These are phyloP conservation scores for Antitype chi DNA, from an alignment of 2,888 invertebrate genomes.

Conservation along the genomic window DNA sequence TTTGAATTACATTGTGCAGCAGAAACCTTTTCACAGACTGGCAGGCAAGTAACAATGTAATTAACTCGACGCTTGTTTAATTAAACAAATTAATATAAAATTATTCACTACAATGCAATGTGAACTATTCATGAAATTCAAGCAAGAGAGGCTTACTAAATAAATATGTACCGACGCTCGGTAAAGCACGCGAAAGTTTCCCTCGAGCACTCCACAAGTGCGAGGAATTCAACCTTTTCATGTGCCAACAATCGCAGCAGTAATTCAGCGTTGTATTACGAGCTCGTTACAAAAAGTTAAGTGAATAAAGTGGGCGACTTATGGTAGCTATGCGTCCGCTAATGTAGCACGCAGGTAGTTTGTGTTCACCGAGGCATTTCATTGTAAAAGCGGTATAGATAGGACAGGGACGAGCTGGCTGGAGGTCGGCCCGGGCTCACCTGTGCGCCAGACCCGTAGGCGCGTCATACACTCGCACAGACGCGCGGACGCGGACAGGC, in stretches of 20 bases:
- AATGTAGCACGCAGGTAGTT: slow-evolving; percentile 84
- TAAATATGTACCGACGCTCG: slow-evolving; percentile 73
- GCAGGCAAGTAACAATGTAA: slow-evolving; percentile 69
- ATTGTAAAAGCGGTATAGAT: slow-evolving; percentile 86
- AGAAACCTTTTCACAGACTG: slow-evolving; percentile 57
- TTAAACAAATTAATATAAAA: slow-evolving; percentile 74
- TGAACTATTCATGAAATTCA: slow-evolving; percentile 75
- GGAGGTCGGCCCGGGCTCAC: slow-evolving; percentile 88
- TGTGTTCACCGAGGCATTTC: slow-evolving; percentile 84
- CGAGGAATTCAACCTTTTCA: slow-evolving; percentile 69
- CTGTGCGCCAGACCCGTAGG: slow-evolving; percentile 85
- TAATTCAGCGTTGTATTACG: slow-evolving; percentile 55
- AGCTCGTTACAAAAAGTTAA: slow-evolving; percentile 58
- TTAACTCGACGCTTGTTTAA: slow-evolving; percentile 71
- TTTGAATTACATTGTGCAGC: slow-evolving; percentile 51
- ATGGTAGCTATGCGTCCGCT: slow-evolving; percentile 75
- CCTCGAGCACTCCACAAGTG: slow-evolving; percentile 65
- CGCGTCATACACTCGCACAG: slow-evolving; percentile 82
- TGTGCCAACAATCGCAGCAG: slow-evolving; percentile 52
- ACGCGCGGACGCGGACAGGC: slow-evolving; percentile 55
- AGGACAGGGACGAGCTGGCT: slow-evolving; percentile 79
- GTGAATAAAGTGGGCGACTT: slow-evolving; percentile 67
- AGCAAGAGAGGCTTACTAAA: slow-evolving; percentile 67
- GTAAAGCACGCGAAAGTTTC: slow-evolving; percentile 73
- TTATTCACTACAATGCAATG: slow-evolving; percentile 70